Evolutionary conservation across 2,888 invertebrate species (phyloP).

Genomic region (Halictus ligatus): DNA sequence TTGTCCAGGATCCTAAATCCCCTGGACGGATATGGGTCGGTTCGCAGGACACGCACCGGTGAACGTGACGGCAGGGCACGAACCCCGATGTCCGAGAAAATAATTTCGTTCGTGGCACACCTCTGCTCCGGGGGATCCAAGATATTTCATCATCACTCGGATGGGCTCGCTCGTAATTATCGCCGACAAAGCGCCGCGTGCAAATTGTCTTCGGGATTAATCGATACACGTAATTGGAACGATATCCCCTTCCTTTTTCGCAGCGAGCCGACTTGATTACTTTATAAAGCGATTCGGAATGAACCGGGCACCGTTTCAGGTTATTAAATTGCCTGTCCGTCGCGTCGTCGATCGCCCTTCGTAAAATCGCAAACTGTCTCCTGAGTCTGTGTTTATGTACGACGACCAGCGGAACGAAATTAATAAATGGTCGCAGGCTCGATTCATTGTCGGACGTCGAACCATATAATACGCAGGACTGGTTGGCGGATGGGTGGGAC

Average conservation of each 20-base stretch:
- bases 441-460: slow-evolving; percentile 53
- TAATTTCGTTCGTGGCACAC: slow-evolving; percentile 29
- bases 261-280: slow-evolving; percentile 40
- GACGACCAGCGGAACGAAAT: slow-evolving; percentile 39
- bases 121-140: slow-evolving; percentile 23
- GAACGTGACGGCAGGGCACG: background rate
- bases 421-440: slow-evolving; percentile 51
- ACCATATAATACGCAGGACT: slow-evolving; percentile 19
- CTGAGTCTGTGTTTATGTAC: slow-evolving; percentile 58
- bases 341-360: slow-evolving; percentile 35
- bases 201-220: slow-evolving; percentile 46
- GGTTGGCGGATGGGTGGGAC: background rate
- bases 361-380: slow-evolving; percentile 44
- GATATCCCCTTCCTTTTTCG: slow-evolving; percentile 29
- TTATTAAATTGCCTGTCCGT: slow-evolving; percentile 54
- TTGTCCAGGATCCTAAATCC: background rate
- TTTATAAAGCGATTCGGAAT: slow-evolving; percentile 39
- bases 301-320: slow-evolving; percentile 17
- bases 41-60: slow-evolving; percentile 1
- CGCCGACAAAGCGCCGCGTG: slow-evolving; percentile 38
- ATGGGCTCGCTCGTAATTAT: slow-evolving; percentile 50
- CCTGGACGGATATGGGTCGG: slow-evolving; percentile 38
- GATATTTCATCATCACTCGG: slow-evolving; percentile 48
- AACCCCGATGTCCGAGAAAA: slow-evolving; percentile 20
- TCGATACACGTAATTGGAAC: slow-evolving; percentile 53